phyloP scores from a whole-genome alignment of 2,797 vertebrate species.

The Distichodus sexfasciatus region DNA sequence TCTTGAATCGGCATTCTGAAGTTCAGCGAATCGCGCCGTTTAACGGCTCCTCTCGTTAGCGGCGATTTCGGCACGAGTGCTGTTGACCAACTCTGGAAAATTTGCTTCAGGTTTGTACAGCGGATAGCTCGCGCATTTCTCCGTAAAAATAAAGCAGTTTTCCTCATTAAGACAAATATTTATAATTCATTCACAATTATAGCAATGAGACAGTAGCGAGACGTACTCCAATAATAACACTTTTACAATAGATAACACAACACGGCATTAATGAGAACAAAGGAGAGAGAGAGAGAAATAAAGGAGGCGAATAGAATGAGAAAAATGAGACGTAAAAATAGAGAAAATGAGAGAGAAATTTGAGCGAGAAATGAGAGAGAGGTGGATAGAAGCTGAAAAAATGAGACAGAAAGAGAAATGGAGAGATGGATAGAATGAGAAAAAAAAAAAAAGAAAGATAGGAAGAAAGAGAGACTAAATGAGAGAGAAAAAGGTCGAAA shows the following conservation, averaged over 20 bases:
- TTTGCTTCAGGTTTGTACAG: neutral
- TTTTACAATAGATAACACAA: no score
- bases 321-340: no score
- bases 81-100: neutral
- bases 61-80: neutral
- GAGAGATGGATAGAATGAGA: neutral
- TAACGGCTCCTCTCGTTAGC: neutral
- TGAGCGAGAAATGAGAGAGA: neutral
- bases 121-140: neutral
- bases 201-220: no score
- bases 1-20: neutral
- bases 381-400: neutral
- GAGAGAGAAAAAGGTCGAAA: neutral
- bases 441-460: constrained; percentile 7
- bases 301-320: no score
- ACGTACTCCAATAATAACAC: no score
- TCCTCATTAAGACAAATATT: no score
- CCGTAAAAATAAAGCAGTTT: no score
- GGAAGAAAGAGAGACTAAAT: neutral
- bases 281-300: no score
- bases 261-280: no score
- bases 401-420: neutral
- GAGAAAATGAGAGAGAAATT: no score
- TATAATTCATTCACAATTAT: no score
- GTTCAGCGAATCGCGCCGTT: neutral